Base-by-base conservation (phyloP, 2,797 vertebrate species). In the Sparus aurata region DNA sequence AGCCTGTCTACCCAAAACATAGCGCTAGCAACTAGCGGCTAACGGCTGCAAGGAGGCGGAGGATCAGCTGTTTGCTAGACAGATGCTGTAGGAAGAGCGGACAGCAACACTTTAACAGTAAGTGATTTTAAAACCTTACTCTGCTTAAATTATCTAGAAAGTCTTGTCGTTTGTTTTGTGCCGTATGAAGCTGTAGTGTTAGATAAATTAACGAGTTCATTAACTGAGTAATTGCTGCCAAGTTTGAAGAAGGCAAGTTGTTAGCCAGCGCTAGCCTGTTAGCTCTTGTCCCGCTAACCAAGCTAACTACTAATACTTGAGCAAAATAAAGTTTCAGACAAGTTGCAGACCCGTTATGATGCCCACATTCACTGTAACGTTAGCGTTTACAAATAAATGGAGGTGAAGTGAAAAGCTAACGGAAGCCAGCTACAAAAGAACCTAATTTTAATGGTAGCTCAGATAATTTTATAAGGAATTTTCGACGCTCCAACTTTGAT, bases 31-130 rank as follows among this genome's bases (percentile, higher is more conserved):
- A 91, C 8, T 80, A 80, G 30, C 58, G 22, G 92, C 92, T 93
- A 93, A 82, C 92, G 64, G 77, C 90, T 90, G 84, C 69, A 77
- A 52, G 75, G 79, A 85, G 88, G 85, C 80, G 84, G 80, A 88
- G 90, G 85, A 93, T 93, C 93, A 93, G 93, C 94, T 94, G 93
- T 92, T 92, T 72, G 69, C 72, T 62, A 75, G 80, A 86, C 89
- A 92, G 89, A 93, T 92, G 92, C 93, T 86, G 77, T 91, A 91
- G 85, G 74, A 78, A 78, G 64, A 84, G 75, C 82, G 78, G 80
- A 83, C 78, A 80, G 76, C 79, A 25, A 72, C 88, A 76, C 74
- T 74, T 75, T 62, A 80, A 91, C 91, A 87, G 91, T 94, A 92
- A 92, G 93, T 93, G 34, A 20, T 80, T 83, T 86, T 78, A 69